Percentiles rank a stretch among this genome's conserved stretches.
Conservation (phyloP, 2,797 vertebrate genomes). For the Loriculus beryllinus region DNA sequence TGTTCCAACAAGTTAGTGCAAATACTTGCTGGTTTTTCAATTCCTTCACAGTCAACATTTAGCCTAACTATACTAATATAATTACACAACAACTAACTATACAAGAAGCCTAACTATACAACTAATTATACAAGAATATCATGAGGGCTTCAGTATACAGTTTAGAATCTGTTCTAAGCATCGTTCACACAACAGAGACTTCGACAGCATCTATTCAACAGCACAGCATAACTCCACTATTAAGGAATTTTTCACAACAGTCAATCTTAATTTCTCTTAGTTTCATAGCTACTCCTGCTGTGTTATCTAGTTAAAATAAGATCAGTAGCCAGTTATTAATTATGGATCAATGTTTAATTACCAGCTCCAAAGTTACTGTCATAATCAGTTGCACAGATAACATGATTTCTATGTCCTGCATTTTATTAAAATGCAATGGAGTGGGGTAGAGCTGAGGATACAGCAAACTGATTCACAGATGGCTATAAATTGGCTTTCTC, state of each 20-base stretch:
- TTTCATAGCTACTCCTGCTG: not conserved
- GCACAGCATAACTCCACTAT: not conserved
- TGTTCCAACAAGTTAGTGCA: not conserved
- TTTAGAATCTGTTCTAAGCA: not conserved
- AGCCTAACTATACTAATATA: too few species aligned
- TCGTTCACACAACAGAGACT: not conserved
- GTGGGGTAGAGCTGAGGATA: not conserved
- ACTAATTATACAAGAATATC: not conserved
- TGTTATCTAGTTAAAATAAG: not conserved
- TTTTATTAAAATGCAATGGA: not conserved
- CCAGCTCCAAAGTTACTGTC: not conserved
- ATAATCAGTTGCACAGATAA: not conserved
- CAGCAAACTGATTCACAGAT: not conserved
- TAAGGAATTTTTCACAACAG: not conserved
- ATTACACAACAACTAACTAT: too few species aligned
- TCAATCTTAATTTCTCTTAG: not conserved
- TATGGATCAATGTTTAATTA: conserved; percentile 25
- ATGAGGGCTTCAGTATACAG: not conserved
- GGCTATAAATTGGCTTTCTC: not conserved
- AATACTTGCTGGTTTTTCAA: not conserved
- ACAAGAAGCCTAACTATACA: too few species aligned
- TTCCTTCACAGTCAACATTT: not conserved
- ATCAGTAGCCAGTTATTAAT: not conserved
- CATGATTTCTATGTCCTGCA: not conserved
- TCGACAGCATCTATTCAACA: not conserved